Evolutionary conservation across 2,113 vertebrate species (phyloP), one percentile per base, ranked within the genome.

Genomic region (Dicrurus megarhynchus): DNA sequence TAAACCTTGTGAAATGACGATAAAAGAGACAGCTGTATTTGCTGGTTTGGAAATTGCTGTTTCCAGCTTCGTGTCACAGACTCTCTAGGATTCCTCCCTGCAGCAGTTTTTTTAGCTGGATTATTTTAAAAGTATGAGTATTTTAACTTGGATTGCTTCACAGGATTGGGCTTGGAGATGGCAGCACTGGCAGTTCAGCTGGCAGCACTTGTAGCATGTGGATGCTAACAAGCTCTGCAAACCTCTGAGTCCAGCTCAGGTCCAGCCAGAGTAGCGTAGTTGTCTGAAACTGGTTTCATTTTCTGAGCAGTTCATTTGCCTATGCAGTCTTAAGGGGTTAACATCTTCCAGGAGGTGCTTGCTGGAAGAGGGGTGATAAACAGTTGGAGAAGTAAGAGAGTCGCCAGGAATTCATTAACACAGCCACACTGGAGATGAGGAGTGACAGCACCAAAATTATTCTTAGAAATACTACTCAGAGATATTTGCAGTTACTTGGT

Each of bases 71-170:
- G 61, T 82, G 49, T n/a, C 70, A 56, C 4, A 1, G 76, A 59
- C 57, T 76, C 18, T 44, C 49, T 55, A 84, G 71, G 42, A 63
- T 88, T 95, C 46, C 14, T 94, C 30, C 7, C 53, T 53, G 12
- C 24, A 75, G 46, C 22, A 19, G 22, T 82, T 90, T 84, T 65
- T 88, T 93, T 65, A 69, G 59, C 11, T 41, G 85, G 68, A n/a
- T 90, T 88, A 63, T 74, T 94, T 97, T 88, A 11, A 19, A 87
- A 37, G n/a, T 50, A 32, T 30, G 67, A 53, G 32, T 88, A 63
- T 63, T 13, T 73, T 74, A 67, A 86, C 28, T 67, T 86, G 79
- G 42, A 59, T 73, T 61, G 35, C 83, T 88, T 59, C 63, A 63
- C 47, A 77, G 59, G n/a, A 39, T 24, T 79, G 67, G 52, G 39